These are phyloP conservation scores for Euclidia mi DNA, from an alignment of 2,888 invertebrate genomes.

Conservation along the genomic window DNA sequence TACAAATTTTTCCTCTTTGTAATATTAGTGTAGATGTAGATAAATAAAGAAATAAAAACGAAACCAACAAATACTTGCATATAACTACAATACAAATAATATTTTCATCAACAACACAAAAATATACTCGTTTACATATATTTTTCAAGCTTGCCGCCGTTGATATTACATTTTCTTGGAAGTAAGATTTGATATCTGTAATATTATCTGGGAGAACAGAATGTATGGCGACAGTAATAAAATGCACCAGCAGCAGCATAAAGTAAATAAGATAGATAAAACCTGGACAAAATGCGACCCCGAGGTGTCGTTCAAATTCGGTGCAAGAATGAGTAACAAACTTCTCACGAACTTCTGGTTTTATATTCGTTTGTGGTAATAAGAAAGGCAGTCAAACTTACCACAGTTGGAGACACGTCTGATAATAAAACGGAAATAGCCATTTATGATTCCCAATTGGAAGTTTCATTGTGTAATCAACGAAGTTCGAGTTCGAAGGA, in stretches of 20 bases:
- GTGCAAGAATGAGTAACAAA: constrained; percentile 63
- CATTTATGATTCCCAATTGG: constrained; percentile 34
- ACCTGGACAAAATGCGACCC: constrained; percentile 71
- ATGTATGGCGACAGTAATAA: constrained; percentile 28
- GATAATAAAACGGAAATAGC: constrained; percentile 43
- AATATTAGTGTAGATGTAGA: no score
- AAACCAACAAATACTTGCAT: no score
- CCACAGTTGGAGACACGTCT: constrained; percentile 31
- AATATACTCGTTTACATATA: background rate
- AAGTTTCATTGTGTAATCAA: constrained; percentile 6
- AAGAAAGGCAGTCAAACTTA: constrained; percentile 50
- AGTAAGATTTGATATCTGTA: constrained; percentile 11
- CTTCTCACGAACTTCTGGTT: constrained; percentile 53
- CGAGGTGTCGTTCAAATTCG: constrained; percentile 69
- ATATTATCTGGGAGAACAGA: constrained; percentile 30
- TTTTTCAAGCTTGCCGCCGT: background rate
- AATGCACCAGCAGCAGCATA: constrained; percentile 47
- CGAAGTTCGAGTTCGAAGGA: background rate
- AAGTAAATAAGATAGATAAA: constrained; percentile 67
- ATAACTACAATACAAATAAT: background rate
- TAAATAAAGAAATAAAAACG: no score
- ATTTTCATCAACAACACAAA: background rate
- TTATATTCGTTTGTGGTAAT: constrained; percentile 57
- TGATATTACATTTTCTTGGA: background rate
- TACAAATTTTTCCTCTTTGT: no score